These are phyloP conservation scores for Digitonthophagus gazella DNA, from an alignment of 2,888 invertebrate genomes.

Conservation along the genomic window DNA sequence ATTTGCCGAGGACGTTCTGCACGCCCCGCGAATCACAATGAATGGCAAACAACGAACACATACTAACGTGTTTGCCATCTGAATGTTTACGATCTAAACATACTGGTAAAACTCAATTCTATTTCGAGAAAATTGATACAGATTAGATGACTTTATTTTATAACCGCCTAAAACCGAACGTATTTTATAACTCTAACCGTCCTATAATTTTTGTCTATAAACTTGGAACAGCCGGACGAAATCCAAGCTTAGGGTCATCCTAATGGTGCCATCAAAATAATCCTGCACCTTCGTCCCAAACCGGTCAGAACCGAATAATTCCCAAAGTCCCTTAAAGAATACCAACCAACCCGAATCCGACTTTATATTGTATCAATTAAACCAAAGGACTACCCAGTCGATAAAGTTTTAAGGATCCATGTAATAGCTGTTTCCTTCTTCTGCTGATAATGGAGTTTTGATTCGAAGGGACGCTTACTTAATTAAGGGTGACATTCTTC, in stretches of 20 bases:
- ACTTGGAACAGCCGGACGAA: neutral
- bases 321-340: neutral
- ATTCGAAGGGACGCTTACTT: neutral
- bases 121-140: too few species aligned
- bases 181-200: too few species aligned
- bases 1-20: slow-evolving; percentile 5
- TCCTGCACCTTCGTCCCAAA: neutral
- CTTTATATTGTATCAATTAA: neutral
- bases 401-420: neutral
- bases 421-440: neutral
- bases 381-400: neutral
- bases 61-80: neutral
- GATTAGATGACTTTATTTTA: too few species aligned
- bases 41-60: neutral
- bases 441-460: neutral
- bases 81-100: neutral
- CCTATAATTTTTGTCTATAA: neutral
- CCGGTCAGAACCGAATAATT: neutral
- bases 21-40: slow-evolving; percentile 1
- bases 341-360: neutral
- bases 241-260: neutral
- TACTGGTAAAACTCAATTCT: too few species aligned
- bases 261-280: neutral
- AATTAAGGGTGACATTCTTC: neutral
- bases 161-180: too few species aligned